These are phyloP conservation scores for Eolophus roseicapilla DNA, from an alignment of 2,113 vertebrate genomes.

Conservation along the genomic window DNA sequence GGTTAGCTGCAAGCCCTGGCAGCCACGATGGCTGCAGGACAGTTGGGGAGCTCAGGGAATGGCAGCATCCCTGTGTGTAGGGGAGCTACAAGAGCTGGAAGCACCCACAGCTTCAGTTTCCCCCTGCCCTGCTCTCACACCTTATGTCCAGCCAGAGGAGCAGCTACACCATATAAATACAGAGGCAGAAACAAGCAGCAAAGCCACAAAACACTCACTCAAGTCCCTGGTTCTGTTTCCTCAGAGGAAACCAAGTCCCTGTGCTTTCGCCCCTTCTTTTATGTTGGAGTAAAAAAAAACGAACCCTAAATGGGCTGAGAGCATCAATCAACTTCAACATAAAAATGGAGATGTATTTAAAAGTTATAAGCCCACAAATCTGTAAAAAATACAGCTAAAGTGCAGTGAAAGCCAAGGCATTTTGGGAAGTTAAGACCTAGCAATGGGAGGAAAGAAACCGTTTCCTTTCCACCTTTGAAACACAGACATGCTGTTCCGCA, in stretches of 20 bases:
- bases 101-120: neutral
- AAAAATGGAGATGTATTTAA: neutral
- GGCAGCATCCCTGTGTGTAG: fast-evolving
- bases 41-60: neutral
- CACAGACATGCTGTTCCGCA: neutral
- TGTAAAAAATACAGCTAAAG: neutral
- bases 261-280: neutral
- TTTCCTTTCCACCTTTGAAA: neutral
- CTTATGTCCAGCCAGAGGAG: neutral
- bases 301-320: neutral
- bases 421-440: neutral
- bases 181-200: neutral
- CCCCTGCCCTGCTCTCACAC: neutral
- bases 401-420: neutral
- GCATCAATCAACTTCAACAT: neutral
- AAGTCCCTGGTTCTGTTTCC: neutral
- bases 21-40: neutral
- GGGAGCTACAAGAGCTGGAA: neutral
- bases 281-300: fast-evolving
- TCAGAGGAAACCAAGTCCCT: neutral
- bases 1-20: neutral
- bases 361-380: neutral
- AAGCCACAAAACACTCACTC: fast-evolving
- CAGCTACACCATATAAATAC: fast-evolving
- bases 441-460: neutral